Evolutionary conservation across 2,888 invertebrate species (phyloP).

Genomic region (Cremastinae sp.): DNA sequence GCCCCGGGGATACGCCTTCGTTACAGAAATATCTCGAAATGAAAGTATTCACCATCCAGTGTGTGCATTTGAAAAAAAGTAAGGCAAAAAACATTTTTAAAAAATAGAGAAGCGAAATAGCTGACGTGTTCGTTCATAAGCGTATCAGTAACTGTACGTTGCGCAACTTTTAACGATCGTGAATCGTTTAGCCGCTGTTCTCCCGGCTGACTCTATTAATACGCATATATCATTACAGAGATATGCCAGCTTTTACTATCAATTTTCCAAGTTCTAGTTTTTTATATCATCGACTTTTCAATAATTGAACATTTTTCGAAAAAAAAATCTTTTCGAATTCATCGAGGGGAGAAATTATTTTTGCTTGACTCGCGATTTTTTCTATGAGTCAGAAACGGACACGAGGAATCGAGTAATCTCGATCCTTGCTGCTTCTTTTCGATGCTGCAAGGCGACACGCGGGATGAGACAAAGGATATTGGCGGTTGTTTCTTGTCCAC

Average conservation of each 20-base stretch:
- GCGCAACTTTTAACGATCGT: constrained; percentile 51
- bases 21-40: constrained; percentile 49
- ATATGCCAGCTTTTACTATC: constrained; percentile 19
- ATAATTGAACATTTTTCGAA: too few relatives aligned
- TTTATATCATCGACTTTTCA: too few relatives aligned
- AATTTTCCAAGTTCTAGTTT: background rate
- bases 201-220: constrained; percentile 43
- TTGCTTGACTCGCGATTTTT: background rate
- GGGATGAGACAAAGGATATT: constrained; percentile 59
- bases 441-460: constrained; percentile 33
- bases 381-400: constrained; percentile 8
- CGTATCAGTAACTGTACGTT: constrained; percentile 34
- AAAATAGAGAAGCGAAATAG: constrained; percentile 45
- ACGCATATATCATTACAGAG: constrained; percentile 36
- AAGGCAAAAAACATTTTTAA: background rate
- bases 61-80: background rate
- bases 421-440: constrained; percentile 18
- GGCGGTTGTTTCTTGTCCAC: constrained; percentile 39
- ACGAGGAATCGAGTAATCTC: constrained; percentile 33
- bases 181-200: constrained; percentile 38
- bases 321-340: too few relatives aligned
- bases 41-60: constrained; percentile 44
- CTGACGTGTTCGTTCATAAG: constrained; percentile 31
- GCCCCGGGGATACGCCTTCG: constrained; percentile 25
- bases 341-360: too few relatives aligned